Evolutionary conservation across 2,797 vertebrate species (phyloP).

Genomic region (Propithecus deckenii): DNA sequence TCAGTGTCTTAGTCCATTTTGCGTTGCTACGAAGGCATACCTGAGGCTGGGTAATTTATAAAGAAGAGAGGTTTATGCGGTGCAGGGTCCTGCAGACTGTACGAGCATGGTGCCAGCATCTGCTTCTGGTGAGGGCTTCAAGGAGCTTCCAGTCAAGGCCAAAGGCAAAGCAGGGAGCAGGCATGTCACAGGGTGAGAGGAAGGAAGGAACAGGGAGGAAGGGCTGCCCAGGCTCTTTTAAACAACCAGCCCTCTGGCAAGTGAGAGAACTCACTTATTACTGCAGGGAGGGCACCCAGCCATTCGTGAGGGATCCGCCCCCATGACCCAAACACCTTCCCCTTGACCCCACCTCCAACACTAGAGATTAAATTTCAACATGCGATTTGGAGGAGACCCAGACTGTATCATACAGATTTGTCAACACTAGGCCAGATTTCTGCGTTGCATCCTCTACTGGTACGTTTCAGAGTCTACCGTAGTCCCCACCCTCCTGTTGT

Average conservation of each 20-base stretch:
- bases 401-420: not conserved
- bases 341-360: not conserved
- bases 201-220: not conserved
- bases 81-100: not conserved
- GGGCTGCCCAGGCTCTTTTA: not conserved
- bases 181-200: not conserved
- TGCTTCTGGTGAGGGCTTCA: not conserved
- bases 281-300: not conserved
- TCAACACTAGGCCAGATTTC: not conserved
- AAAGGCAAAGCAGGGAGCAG: not conserved
- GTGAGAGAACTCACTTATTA: not conserved
- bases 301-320: not conserved
- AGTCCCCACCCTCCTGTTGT: not conserved
- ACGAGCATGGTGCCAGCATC: not conserved
- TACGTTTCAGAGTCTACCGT: not conserved
- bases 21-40: not conserved
- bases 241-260: not conserved
- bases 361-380: not conserved
- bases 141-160: not conserved
- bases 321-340: not conserved
- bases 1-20: not conserved
- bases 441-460: fast-evolving
- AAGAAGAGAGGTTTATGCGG: not conserved
- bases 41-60: not conserved
- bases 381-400: not conserved